These are phyloP conservation scores for Neosilurus mollespiculum DNA, from an alignment of 2,797 vertebrate genomes.

Conservation along the genomic window DNA sequence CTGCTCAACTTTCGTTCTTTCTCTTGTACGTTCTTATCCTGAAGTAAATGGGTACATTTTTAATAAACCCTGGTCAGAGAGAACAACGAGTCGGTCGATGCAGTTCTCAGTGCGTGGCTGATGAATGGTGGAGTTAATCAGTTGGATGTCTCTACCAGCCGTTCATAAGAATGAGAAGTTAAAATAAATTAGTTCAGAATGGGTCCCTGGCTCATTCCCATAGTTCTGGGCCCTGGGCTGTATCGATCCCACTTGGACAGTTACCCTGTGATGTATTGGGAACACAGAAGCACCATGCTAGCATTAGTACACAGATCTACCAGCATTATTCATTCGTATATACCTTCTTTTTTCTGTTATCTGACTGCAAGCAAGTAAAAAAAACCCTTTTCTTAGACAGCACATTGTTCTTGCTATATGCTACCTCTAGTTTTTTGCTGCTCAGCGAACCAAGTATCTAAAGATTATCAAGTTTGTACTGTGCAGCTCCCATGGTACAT, in stretches of 20 bases:
- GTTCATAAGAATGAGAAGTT: conserved; percentile 65
- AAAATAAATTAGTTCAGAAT: conserved; percentile 69
- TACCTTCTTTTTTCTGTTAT: not conserved
- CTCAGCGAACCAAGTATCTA: conserved; percentile 41
- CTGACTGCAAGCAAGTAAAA: not conserved
- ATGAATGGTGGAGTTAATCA: conserved; percentile 69
- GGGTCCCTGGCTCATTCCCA: conserved; percentile 55
- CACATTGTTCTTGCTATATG: not conserved
- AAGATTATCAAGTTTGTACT: conserved; percentile 15
- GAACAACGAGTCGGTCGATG: conserved; percentile 61
- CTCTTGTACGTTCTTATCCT: not conserved
- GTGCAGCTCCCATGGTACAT: not conserved
- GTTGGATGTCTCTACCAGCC: conserved; percentile 63
- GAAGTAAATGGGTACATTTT: conserved; percentile 2
- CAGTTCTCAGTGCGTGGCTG: conserved; percentile 57
- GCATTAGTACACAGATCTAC: conserved; percentile 42
- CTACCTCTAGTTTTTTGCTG: not conserved
- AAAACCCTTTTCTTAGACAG: not conserved
- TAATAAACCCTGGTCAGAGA: conserved; percentile 30
- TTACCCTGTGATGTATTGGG: conserved; percentile 68
- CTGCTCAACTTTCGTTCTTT: not conserved
- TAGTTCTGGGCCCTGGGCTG: conserved; percentile 61
- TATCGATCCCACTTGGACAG: conserved; percentile 66
- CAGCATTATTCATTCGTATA: not conserved
- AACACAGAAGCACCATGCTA: conserved; percentile 56